These are phyloP conservation scores for Oncorhynchus keta DNA, from an alignment of 2,113 vertebrate species.

Conservation along the genomic window DNA sequence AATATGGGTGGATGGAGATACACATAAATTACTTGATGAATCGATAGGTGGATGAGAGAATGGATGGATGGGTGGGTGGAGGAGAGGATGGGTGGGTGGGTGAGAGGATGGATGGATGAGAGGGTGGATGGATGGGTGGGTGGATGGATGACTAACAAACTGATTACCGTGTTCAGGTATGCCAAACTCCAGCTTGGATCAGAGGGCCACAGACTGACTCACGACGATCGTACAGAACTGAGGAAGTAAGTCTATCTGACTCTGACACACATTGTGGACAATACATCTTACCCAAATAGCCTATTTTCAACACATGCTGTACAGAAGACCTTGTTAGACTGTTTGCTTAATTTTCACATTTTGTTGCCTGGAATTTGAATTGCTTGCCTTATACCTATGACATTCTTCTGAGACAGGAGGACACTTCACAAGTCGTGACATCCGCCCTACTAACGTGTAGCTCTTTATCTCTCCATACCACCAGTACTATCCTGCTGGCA, in stretches of 20 bases:
- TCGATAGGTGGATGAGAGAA: background rate
- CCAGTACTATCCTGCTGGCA: too few relatives aligned
- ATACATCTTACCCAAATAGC: too few relatives aligned
- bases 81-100: background rate
- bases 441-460: background rate
- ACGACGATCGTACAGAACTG: constrained; percentile 86
- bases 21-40: too few relatives aligned
- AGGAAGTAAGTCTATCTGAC: constrained; percentile 82
- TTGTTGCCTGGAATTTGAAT: too few relatives aligned
- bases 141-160: background rate
- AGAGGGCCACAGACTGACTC: constrained; percentile 76
- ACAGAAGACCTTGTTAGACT: too few relatives aligned
- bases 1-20: too few relatives aligned
- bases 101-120: background rate
- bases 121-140: background rate
- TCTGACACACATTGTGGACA: background rate
- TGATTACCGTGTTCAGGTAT: constrained; percentile 72
- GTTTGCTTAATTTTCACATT: too few relatives aligned
- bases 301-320: too few relatives aligned
- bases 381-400: too few relatives aligned
- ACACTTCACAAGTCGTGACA: too few relatives aligned
- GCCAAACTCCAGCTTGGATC: constrained; percentile 82
- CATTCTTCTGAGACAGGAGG: too few relatives aligned
- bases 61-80: background rate
- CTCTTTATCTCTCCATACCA: background rate